Conservation (phyloP, 30 jellyfish, hydroid and myxozoan species). For the Rhopilema esculentum region DNA sequence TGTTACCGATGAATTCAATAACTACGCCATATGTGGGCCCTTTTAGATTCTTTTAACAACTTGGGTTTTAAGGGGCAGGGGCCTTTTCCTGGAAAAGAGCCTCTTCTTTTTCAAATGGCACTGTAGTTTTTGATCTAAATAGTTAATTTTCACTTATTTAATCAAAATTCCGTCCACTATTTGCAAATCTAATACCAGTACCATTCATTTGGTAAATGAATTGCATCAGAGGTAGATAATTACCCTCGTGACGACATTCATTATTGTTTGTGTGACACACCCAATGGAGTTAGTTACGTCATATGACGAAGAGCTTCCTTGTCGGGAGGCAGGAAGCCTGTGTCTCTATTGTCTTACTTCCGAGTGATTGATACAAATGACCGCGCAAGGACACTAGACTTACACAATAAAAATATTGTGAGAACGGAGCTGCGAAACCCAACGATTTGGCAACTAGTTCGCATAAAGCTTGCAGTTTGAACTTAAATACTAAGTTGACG, state of each 20-base stretch:
- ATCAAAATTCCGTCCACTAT: neutral
- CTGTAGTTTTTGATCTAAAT: neutral
- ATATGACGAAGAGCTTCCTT: neutral
- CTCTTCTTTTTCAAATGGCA: neutral
- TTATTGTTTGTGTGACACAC: neutral
- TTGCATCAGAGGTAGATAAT: no score
- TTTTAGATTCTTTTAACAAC: no score
- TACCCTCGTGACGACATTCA: neutral
- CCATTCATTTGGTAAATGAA: neutral
- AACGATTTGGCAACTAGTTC: neutral
- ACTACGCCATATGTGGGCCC: neutral
- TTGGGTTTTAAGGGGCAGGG: no score
- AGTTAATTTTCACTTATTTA: no score
- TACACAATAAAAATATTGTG: neutral
- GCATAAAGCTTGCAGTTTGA: neutral
- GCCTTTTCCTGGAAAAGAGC: neutral
- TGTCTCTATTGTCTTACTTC: neutral
- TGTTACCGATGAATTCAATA: no score
- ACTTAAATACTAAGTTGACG: neutral
- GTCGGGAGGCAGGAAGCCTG: neutral
- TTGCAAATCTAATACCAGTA: neutral
- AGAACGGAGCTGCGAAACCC: no score
- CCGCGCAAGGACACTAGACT: neutral
- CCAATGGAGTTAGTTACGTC: neutral
- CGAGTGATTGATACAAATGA: neutral